Conservation (phyloP, 2,113 vertebrate genomes). For the Nibea albiflora region DNA sequence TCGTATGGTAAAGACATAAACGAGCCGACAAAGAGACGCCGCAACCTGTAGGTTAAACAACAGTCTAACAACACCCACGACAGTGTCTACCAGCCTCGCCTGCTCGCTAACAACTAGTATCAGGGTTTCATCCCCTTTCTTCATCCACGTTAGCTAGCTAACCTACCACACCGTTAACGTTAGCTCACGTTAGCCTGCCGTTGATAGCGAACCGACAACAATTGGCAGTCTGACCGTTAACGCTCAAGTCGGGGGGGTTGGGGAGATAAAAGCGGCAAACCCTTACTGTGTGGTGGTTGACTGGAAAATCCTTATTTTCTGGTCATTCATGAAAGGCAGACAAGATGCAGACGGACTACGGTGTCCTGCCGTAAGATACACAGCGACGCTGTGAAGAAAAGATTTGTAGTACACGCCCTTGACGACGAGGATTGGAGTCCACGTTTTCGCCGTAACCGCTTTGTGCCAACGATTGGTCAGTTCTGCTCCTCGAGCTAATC, state of each 20-base stretch:
- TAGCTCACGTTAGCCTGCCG: slow-evolving; percentile 59
- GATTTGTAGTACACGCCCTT: slow-evolving; percentile 77
- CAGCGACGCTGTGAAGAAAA: slow-evolving; percentile 78
- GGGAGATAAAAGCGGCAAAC: slow-evolving; percentile 5
- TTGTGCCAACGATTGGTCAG: slow-evolving; percentile 61
- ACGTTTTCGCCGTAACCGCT: slow-evolving; percentile 35
- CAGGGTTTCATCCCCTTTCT: slow-evolving; percentile 62
- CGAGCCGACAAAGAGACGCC: slow-evolving; percentile 28
- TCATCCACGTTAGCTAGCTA: slow-evolving; percentile 75
- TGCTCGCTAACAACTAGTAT: slow-evolving; percentile 16
- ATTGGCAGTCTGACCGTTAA: not conserved
- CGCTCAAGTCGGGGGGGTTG: not conserved
- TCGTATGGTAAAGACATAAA: not conserved
- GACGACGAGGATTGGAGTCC: slow-evolving; percentile 74
- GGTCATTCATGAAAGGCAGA: slow-evolving; percentile 61
- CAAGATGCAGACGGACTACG: slow-evolving; percentile 40
- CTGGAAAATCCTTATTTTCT: slow-evolving; percentile 56
- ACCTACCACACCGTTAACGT: slow-evolving; percentile 33
- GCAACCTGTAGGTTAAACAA: not conserved
- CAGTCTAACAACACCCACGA: slow-evolving; percentile 1
- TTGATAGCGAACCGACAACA: slow-evolving; percentile 13
- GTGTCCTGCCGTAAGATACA: slow-evolving; percentile 52
- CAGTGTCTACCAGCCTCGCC: slow-evolving; percentile 14
- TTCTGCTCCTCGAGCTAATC: slow-evolving; percentile 34
- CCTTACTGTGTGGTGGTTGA: slow-evolving; percentile 60